Base-by-base conservation (phyloP, 2,113 vertebrate genomes). In the Hassar affinis region DNA sequence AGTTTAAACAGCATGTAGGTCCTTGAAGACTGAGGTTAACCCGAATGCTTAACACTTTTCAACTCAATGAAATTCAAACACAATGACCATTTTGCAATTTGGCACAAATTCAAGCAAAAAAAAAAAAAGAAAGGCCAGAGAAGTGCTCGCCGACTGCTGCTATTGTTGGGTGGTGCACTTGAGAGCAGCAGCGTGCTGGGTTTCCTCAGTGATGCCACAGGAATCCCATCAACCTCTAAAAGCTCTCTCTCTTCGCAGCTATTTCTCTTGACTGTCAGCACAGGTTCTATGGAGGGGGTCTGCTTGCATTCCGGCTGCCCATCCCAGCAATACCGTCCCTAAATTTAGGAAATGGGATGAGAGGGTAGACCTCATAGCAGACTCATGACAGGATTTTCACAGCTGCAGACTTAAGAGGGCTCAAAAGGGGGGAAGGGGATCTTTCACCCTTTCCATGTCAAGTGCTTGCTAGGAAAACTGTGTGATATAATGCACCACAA, bases 321-420 rank as follows among this genome's bases (percentile, higher is more conserved):
- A 79, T 79, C 33, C 74, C 45, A 81, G 81, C 61, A 18, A 30
- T 64, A 35, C 52, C 9, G 35, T 52, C 74, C 78, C 86, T 86
- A 89, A 83, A 86, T 88, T 88, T 87, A 84, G 76, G 69, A 51
- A 54, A 76, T 14, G 75, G 64, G 84, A 42, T 42, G 56, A 85
- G 49, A 38, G 79, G 61, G 25, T 56, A 52, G 20, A 51, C 52
- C 80, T 87, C 64, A 69, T 14, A 12, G 68, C 79, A 86, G 80
- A 85, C 61, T 83, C 84, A 78, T 80, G 81, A 81, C 80, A 75
- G 64, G 49, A 33, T 74, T 74, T 49, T 71, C 77, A 74, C 75
- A 84, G 80, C 69, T 82, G 62, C 51, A 69, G 68, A 47, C 68
- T 84, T 62, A 68, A 80, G 15, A 80, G 30, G 42, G 11, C 30